Percentiles rank a stretch among this genome's conserved stretches.
Conservation (phyloP, 2,113 vertebrate species). For the Dolichallabes microphthalmus region DNA sequence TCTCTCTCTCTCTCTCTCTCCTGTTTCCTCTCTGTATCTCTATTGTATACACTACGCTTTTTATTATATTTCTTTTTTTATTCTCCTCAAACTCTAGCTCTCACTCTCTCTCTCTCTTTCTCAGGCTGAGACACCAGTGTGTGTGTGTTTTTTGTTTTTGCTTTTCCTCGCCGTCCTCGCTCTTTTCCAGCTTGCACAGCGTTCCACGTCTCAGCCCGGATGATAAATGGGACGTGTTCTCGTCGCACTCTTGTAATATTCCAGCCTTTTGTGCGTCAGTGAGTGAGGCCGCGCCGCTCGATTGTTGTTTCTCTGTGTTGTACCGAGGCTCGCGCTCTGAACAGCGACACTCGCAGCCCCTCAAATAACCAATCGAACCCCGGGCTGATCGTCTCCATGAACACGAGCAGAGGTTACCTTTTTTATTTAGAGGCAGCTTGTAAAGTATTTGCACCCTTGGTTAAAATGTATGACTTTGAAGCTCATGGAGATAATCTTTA, state of each 20-base stretch:
- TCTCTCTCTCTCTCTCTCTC: not conserved
- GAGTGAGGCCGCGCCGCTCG: not conserved
- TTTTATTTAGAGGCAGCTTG: not conserved
- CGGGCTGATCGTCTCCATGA: not conserved
- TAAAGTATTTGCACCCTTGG: not conserved
- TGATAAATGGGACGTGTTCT: constrained; percentile 40
- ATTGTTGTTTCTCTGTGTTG: not conserved
- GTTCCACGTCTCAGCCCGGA: constrained; percentile 1
- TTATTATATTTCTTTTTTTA: not conserved
- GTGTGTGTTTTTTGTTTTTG: not conserved
- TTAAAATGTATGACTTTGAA: not conserved
- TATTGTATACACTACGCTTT: not conserved
- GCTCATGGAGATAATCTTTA: not conserved
- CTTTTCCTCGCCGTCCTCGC: not conserved
- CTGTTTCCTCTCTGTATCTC: not conserved
- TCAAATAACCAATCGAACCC: not conserved
- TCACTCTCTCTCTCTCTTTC: not conserved
- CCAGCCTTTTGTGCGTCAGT: not conserved
- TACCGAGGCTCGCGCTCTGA: not conserved
- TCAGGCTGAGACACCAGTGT: not conserved
- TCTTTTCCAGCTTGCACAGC: constrained; percentile 2
- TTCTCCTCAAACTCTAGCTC: not conserved
- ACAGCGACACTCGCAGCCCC: not conserved
- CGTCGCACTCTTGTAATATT: not conserved
- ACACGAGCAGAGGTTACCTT: not conserved